Evolutionary conservation across 2,113 vertebrate species (phyloP).

Genomic region (Phocoena sinus): DNA sequence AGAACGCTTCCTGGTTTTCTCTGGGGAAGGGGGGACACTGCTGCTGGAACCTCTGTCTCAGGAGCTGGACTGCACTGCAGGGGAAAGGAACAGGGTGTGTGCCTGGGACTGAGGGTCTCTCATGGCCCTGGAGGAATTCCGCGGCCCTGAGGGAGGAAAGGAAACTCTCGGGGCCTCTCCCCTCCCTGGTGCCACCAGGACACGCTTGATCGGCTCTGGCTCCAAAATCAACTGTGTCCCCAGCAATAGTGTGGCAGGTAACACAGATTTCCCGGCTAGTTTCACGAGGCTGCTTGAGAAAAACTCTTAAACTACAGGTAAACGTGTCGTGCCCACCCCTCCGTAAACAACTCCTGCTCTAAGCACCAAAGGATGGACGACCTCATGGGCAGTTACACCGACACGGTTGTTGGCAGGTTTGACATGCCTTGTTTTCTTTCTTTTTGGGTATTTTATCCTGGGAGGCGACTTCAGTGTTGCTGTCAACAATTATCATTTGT

Average conservation of each 20-base stretch:
- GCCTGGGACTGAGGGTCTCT: background rate
- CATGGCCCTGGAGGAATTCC: background rate
- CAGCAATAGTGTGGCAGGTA: no score
- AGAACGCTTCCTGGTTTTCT: background rate
- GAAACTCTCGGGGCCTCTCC: background rate
- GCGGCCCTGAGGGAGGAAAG: background rate
- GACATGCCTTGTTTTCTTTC: no score
- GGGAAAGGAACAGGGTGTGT: background rate
- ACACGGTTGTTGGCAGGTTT: background rate
- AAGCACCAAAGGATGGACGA: background rate
- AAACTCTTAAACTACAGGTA: background rate
- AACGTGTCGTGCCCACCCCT: accelerated
- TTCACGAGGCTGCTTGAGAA: background rate
- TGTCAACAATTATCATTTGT: background rate
- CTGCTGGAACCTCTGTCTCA: background rate
- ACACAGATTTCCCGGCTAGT: background rate
- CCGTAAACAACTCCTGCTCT: background rate
- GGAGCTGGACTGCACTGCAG: background rate
- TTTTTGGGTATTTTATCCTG: background rate
- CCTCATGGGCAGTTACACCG: no score
- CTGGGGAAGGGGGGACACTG: no score
- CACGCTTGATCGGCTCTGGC: background rate
- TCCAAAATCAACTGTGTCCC: background rate
- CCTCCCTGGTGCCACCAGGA: background rate
- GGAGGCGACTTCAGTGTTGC: background rate